Percentiles rank a stretch among this genome's conserved stretches.
phyloP scores from a whole-genome alignment of 2,888 invertebrate genomes.

The Gastrophysa polygoni region DNA sequence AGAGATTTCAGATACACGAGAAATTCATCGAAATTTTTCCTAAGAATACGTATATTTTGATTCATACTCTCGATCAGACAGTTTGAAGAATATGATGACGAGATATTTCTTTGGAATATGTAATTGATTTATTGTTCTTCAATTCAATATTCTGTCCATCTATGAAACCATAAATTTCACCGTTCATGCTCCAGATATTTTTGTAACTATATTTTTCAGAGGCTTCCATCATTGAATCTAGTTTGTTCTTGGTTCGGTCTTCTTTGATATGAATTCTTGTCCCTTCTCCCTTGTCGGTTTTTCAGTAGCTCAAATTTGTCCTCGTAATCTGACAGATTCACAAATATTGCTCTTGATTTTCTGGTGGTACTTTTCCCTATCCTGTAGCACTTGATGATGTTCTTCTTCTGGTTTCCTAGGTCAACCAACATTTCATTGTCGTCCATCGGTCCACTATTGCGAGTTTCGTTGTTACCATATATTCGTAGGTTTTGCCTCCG shows the following conservation, averaged over 20 bases:
- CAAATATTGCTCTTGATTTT: constrained; percentile 1
- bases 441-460: constrained; percentile 7
- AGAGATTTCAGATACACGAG: not conserved
- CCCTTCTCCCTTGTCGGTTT: not conserved
- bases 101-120: not conserved
- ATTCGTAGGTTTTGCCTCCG: not conserved
- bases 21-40: not conserved
- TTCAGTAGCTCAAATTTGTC: not conserved
- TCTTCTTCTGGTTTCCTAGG: constrained; percentile 8
- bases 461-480: constrained; percentile 7
- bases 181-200: constrained; percentile 7
- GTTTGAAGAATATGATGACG: not conserved
- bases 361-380: not conserved
- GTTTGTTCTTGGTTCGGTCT: not conserved
- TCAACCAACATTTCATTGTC: constrained; percentile 2
- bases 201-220: constrained; percentile 2
- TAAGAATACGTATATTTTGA: not conserved
- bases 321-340: not conserved
- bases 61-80: not conserved
- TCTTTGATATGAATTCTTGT: not conserved
- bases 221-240: constrained; percentile 4
- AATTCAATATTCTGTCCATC: not conserved
- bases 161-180: not conserved
- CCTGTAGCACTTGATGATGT: constrained; percentile 1
- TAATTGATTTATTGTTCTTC: not conserved